These are phyloP conservation scores for Molossus alvarezi DNA, from an alignment of 2,797 vertebrate species.

Conservation along the genomic window DNA sequence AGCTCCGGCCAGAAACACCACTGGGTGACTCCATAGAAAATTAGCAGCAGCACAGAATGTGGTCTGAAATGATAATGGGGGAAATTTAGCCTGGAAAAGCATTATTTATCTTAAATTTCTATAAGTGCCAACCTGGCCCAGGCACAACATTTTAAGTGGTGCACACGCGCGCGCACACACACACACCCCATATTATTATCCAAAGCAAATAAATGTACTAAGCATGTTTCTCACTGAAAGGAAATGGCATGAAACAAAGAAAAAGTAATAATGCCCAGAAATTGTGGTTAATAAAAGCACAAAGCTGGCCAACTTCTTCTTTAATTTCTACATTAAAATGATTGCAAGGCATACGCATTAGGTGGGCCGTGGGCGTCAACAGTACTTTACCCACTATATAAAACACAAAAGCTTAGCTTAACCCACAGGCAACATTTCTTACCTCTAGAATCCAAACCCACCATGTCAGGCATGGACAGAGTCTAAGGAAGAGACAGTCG, in stretches of 20 bases:
- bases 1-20: background rate
- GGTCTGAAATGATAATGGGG: conserved; percentile 8
- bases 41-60: background rate
- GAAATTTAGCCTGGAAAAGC: conserved; percentile 29
- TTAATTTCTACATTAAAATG: conserved; percentile 85
- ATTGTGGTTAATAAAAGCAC: conserved; percentile 84
- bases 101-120: conserved; percentile 69
- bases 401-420: conserved; percentile 13
- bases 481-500: background rate
- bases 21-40: background rate
- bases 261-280: conserved; percentile 66
- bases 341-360: background rate
- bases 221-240: conserved; percentile 65
- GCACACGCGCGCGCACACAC: background rate
- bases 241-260: conserved; percentile 75
- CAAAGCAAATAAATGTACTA: conserved; percentile 76
- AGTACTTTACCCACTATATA: background rate
- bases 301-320: conserved; percentile 63
- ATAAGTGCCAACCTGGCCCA: conserved; percentile 44
- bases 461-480: background rate
- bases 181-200: conserved; percentile 63
- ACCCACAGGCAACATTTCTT: background rate
- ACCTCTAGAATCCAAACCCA: background rate
- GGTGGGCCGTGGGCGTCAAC: background rate
- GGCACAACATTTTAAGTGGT: conserved; percentile 62